These are phyloP conservation scores for Dendrolimus punctatus DNA, from an alignment of 1,140 invertebrate genomes.

Conservation along the genomic window DNA sequence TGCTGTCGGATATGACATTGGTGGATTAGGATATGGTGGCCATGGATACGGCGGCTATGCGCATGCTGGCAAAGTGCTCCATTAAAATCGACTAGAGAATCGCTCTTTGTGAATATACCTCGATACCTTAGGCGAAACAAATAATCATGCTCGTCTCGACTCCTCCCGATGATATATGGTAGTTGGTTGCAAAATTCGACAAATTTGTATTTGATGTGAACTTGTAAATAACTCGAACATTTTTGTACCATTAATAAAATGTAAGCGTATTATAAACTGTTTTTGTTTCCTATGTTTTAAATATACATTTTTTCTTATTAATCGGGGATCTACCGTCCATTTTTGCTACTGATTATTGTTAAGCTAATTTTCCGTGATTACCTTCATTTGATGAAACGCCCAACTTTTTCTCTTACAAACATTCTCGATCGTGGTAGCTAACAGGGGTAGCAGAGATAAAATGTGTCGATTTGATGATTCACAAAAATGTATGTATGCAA, in stretches of 20 bases:
- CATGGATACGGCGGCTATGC: constrained; percentile 20
- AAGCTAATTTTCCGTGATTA: no score
- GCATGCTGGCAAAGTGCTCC: constrained; percentile 16
- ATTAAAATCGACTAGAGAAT: constrained; percentile 21
- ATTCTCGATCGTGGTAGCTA: no score
- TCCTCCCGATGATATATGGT: constrained; percentile 31
- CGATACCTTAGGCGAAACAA: constrained; percentile 24
- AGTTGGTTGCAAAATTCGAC: constrained; percentile 43
- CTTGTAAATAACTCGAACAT: constrained; percentile 30
- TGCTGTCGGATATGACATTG: constrained; percentile 10
- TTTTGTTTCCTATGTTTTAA: no score
- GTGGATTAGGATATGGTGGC: constrained; percentile 17
- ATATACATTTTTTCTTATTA: no score
- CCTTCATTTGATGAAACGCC: no score
- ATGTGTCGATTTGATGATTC: no score
- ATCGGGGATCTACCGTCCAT: no score
- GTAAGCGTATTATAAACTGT: constrained; percentile 3
- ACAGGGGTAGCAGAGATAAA: no score
- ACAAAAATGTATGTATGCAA: no score
- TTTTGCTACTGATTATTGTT: no score
- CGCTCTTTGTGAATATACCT: constrained; percentile 19
- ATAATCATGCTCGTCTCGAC: constrained; percentile 50
- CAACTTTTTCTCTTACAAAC: no score
- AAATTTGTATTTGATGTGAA: no score
- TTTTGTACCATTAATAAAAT: constrained; percentile 17